Base-by-base conservation (phyloP, 2,888 invertebrate genomes). In the Ptychoptera albimana region DNA sequence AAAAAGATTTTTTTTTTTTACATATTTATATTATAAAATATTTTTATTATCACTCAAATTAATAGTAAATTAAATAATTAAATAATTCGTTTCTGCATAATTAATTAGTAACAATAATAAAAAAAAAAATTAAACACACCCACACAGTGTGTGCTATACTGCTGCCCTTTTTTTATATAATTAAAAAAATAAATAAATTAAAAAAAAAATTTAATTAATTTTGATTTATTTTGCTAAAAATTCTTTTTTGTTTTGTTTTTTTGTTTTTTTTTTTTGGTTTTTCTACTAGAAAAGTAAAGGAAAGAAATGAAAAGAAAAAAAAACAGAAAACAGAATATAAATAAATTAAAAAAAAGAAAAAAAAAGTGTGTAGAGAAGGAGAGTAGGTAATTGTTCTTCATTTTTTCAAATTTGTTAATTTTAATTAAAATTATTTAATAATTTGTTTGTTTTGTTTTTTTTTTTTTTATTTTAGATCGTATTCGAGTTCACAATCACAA, bases 401-500 rank as follows among this genome's bases (percentile, higher is more conserved):
- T 32, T 32, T 9, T 32, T 32, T 6, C 30, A 9, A 8, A 30
- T 30, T 30, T 32, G 3, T 32, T 32, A 8, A 32, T 32, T 32
- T 32, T 32, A n/a, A n/a, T n/a, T n/a, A n/a, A n/a, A n/a, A n/a
- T n/a, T n/a, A n/a, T 9, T 11, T 32, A 11, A 32, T 32, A 7
- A 7, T 34, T 16, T 42, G 11, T 35, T n/a, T 31, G 8, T 37
- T 23, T 12, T 36, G n/a, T 8, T 37, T 23, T 29, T 40, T 40
- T 14, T 14, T n/a, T 42, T 43, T 45, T 46, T 45, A 50, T 42
- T 50, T 50, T 42, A 50, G 44, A 48, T 50, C 48, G 44, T 32
- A 48, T 35, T 49, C 46, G 51, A 51, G 55, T 53, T 64, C 64
- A 60, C 63, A 64, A 54, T 65, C 64, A 53, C 64, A 65, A 52